Conservation (phyloP, 2,797 vertebrate species). For the Pogoniulus pusillus region DNA sequence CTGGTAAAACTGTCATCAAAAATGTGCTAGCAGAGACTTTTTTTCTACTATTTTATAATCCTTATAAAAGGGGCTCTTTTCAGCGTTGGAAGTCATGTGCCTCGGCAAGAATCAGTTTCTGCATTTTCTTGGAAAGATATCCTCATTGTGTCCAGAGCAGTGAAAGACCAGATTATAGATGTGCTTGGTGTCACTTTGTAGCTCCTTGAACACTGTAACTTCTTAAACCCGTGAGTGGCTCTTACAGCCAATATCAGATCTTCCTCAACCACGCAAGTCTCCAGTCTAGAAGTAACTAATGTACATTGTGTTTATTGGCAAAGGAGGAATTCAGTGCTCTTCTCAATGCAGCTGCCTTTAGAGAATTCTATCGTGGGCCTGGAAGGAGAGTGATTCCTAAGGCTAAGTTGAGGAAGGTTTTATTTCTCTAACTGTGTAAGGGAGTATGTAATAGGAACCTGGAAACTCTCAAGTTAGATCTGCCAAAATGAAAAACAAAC, state of each 20-base stretch:
- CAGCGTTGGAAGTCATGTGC: not conserved
- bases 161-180: not conserved
- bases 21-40: rapidly evolving
- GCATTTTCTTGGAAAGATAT: not conserved
- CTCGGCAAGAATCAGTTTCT: not conserved
- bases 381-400: not conserved
- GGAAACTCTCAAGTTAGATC: not conserved
- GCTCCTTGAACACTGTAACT: not conserved
- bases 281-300: not conserved
- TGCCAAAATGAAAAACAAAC: not conserved
- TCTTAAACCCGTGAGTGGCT: not conserved
- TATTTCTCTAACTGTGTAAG: rapidly evolving
- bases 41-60: not conserved
- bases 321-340: not conserved
- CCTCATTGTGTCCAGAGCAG: not conserved
- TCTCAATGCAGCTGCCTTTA: not conserved
- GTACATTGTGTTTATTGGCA: not conserved
- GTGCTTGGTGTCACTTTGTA: not conserved
- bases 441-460: not conserved
- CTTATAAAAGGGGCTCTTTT: not conserved
- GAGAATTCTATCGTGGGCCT: not conserved
- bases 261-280: not conserved
- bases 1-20: not conserved
- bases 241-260: not conserved
- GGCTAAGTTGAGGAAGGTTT: not conserved